phyloP scores from a whole-genome alignment of 2,113 vertebrate genomes.

The Dicrurus megarhynchus region DNA sequence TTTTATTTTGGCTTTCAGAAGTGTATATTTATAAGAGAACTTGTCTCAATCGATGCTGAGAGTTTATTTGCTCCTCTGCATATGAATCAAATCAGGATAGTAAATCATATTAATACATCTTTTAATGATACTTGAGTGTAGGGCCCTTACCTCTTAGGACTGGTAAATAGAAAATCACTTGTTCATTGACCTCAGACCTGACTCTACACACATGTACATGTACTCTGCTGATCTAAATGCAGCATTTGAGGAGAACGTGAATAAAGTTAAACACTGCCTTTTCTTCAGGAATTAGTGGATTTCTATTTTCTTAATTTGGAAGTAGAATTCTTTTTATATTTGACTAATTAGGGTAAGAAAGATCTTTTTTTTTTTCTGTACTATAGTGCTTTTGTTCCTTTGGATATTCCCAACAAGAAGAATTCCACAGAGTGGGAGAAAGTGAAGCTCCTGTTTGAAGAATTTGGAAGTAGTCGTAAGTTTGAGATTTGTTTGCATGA shows the following conservation, averaged over 20 bases:
- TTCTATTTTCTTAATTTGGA: neutral
- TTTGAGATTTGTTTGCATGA: neutral
- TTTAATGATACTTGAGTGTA: neutral
- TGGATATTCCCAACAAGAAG: slow-evolving; percentile 80
- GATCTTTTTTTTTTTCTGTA: neutral
- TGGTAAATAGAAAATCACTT: neutral
- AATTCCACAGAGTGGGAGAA: slow-evolving; percentile 97
- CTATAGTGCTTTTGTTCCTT: slow-evolving; percentile 91
- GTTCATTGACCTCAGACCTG: neutral
- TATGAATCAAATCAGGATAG: neutral
- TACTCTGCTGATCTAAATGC: neutral
- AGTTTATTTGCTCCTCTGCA: neutral
- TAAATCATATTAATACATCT: neutral
- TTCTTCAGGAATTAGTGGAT: neutral
- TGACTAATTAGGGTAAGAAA: neutral
- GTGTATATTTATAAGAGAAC: neutral
- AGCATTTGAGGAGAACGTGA: neutral
- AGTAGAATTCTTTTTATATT: neutral
- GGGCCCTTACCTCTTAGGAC: neutral
- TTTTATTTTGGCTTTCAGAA: neutral
- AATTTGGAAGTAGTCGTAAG: slow-evolving; percentile 96
- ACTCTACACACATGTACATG: rapidly evolving
- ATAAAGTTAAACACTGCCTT: neutral
- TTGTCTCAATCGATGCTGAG: neutral
- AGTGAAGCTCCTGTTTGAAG: slow-evolving; percentile 90